Conservation (phyloP, 2,797 vertebrate species). For the Protosalanx chinensis region DNA sequence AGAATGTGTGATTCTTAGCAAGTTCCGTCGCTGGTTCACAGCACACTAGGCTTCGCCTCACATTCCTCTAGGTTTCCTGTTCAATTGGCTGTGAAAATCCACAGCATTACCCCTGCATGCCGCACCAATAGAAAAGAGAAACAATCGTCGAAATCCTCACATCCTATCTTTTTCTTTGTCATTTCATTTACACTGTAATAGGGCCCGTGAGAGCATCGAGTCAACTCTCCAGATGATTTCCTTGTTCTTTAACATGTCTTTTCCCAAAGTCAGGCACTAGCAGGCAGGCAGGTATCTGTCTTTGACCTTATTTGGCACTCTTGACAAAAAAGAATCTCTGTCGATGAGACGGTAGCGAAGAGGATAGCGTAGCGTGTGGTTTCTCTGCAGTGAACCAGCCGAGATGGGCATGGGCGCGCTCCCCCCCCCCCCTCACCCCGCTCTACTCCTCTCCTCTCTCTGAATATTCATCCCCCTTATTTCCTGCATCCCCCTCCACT, state of each 20-base stretch:
- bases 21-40: conserved; percentile 52
- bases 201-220: conserved; percentile 19
- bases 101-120: conserved; percentile 48
- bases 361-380: conserved; percentile 55
- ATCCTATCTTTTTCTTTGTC: conserved; percentile 27
- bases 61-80: conserved; percentile 68
- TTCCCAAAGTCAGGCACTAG: conserved; percentile 8
- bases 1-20: conserved; percentile 63
- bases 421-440: conserved; percentile 14
- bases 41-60: conserved; percentile 51
- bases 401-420: not conserved
- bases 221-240: conserved; percentile 16
- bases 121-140: conserved; percentile 49
- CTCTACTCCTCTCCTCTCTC: conserved; percentile 48
- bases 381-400: conserved; percentile 36
- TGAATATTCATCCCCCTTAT: conserved; percentile 76
- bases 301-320: not conserved
- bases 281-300: not conserved
- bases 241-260: not conserved
- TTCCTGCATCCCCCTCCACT: conserved; percentile 69
- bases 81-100: conserved; percentile 67
- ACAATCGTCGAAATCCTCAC: conserved; percentile 38
- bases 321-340: conserved; percentile 42
- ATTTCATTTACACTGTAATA: conserved; percentile 2
- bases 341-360: conserved; percentile 47